Conservation (phyloP, 2,888 invertebrate species). For the Pocota personata region DNA sequence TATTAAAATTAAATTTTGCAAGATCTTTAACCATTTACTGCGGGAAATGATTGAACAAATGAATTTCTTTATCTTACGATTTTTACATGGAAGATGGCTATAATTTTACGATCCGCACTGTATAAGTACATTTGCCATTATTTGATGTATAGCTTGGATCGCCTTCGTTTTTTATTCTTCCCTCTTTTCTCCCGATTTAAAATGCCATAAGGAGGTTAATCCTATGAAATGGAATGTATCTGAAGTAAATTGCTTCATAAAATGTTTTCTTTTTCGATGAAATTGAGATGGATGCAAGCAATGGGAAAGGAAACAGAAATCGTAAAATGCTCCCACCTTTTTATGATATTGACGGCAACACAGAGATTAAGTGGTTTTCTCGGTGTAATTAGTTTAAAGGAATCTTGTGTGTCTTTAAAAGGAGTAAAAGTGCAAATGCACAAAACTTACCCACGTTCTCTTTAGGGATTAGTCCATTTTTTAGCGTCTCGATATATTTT, state of each 20-base stretch:
- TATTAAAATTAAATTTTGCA: too few species aligned
- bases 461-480: not conserved
- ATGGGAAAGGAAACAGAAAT: not conserved
- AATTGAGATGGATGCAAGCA: constrained; percentile 20
- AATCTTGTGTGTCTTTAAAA: not conserved
- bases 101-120: not conserved
- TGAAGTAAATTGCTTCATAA: constrained; percentile 27
- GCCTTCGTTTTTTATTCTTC: not conserved
- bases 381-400: not conserved
- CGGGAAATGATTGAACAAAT: not conserved
- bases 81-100: not conserved
- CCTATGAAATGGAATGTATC: not conserved
- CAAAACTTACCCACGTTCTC: too few species aligned
- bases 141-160: constrained; percentile 2
- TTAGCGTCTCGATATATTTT: too few species aligned
- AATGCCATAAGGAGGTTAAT: constrained; percentile 4
- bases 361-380: not conserved
- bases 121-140: not conserved
- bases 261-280: constrained; percentile 22
- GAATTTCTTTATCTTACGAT: not conserved
- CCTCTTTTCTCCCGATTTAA: not conserved
- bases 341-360: not conserved
- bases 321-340: not conserved
- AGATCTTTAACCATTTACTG: too few species aligned
- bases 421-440: too few species aligned